Evolutionary conservation across 2,888 invertebrate species (phyloP).

Genomic region (Chrysolina americana): DNA sequence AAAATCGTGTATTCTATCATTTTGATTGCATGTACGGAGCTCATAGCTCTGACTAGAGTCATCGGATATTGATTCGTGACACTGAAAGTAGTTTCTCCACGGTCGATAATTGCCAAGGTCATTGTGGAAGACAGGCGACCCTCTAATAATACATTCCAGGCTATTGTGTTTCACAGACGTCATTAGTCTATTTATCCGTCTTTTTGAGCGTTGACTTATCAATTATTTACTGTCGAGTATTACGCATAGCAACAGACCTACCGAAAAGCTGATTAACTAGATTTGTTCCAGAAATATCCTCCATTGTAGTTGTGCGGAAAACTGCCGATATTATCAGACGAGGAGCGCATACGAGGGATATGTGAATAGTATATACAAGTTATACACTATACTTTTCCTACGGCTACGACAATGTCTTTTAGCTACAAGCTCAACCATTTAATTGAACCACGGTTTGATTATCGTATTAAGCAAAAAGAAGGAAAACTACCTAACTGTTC

Average conservation of each 20-base stretch:
- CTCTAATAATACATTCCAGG: constrained; percentile 24
- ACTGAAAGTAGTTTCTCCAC: background rate
- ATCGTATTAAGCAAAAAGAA: too few species aligned
- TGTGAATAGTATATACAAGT: too few species aligned
- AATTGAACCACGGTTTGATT: too few species aligned
- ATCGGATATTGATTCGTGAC: constrained; percentile 2
- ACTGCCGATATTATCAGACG: too few species aligned
- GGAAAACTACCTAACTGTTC: too few species aligned
- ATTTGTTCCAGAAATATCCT: too few species aligned
- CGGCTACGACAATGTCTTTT: too few species aligned
- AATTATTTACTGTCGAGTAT: background rate
- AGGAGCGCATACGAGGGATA: too few species aligned
- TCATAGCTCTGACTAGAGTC: background rate
- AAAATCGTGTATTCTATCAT: constrained; percentile 1
- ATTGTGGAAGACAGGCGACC: background rate
- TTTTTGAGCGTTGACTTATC: background rate
- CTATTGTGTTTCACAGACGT: constrained; percentile 22
- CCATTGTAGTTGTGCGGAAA: too few species aligned
- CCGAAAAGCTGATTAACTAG: too few species aligned
- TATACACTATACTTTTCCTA: too few species aligned
- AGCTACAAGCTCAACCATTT: too few species aligned
- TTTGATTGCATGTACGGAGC: background rate
- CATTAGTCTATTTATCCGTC: constrained; percentile 11
- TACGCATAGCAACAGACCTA: constrained; percentile 17
- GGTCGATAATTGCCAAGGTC: constrained; percentile 31